phyloP scores from a whole-genome alignment of 2,888 invertebrate species.

The Apoda limacodes region DNA sequence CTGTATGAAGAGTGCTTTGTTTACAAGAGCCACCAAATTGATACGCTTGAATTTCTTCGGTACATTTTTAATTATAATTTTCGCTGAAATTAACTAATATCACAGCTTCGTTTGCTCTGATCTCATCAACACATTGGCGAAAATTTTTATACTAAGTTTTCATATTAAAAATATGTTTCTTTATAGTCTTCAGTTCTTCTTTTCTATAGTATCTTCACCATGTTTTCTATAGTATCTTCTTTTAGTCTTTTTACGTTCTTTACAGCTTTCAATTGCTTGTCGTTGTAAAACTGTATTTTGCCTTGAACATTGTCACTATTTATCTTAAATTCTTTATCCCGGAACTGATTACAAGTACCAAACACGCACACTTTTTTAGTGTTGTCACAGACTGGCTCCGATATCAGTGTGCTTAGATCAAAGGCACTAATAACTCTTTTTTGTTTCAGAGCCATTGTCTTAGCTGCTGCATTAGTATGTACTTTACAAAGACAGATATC shows the following conservation, averaged over 20 bases:
- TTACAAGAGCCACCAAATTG: conserved; percentile 32
- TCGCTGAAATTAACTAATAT: conserved; percentile 27
- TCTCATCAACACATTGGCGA: conserved; percentile 10
- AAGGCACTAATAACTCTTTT: conserved; percentile 6
- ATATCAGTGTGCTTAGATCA: conserved; percentile 7
- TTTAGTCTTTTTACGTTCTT: conserved; percentile 14
- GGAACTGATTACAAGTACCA: conserved; percentile 10
- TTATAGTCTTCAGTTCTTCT: conserved; percentile 11
- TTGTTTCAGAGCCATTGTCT: conserved; percentile 8
- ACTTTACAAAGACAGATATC: conserved; percentile 12
- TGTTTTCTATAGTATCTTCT: conserved; percentile 5
- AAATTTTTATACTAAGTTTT: conserved; percentile 13
- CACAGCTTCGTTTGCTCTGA: conserved; percentile 12
- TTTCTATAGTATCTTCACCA: conserved; percentile 11
- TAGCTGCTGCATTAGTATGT: conserved; percentile 7
- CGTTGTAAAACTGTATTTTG: conserved; percentile 12
- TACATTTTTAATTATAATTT: conserved; percentile 25
- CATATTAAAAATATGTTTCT: conserved; percentile 17
- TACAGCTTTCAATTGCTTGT: conserved; percentile 10
- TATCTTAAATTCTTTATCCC: conserved; percentile 7
- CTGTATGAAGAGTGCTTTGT: conserved; percentile 33
- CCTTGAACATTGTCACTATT: conserved; percentile 7
- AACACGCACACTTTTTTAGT: conserved; percentile 12
- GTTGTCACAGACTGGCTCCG: conserved; percentile 9
- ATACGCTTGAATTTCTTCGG: too few relatives aligned